A percentile compares a stretch with the other conserved stretches of the same genome.
Evolutionary conservation across 2,113 vertebrate genomes (phyloP).

Genomic region (Tapirus terrestris): DNA sequence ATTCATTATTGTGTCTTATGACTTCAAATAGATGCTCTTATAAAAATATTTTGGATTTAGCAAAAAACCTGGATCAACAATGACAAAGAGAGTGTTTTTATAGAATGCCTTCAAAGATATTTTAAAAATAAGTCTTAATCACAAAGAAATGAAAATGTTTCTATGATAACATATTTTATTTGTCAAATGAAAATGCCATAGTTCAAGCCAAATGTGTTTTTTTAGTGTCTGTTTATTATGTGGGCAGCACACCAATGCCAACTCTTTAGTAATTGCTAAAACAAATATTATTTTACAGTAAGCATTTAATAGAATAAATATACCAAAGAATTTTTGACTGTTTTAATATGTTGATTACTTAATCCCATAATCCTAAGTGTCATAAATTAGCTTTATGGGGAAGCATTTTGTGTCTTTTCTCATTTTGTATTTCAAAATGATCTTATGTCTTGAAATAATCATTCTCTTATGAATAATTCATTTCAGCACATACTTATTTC

Average conservation of each 20-base stretch:
- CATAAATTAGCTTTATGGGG: neutral
- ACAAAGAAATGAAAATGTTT: slow-evolving; percentile 45
- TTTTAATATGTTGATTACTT: slow-evolving; percentile 44
- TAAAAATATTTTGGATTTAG: neutral
- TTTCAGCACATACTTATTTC: neutral
- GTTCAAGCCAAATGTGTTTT: neutral
- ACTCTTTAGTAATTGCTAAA: slow-evolving; percentile 45
- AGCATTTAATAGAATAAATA: slow-evolving; percentile 56
- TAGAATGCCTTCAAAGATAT: neutral
- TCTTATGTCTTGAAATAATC: neutral
- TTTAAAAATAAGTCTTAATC: slow-evolving; percentile 18
- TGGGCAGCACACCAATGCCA: slow-evolving; percentile 32
- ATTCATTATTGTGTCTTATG: neutral
- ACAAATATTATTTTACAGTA: slow-evolving; percentile 63
- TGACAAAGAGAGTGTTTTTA: neutral
- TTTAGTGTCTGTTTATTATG: slow-evolving; percentile 34
- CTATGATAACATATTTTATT: slow-evolving; percentile 45
- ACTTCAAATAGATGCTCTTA: neutral
- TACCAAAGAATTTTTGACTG: neutral
- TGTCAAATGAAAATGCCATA: slow-evolving; percentile 55
- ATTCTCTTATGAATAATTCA: slow-evolving; percentile 20
- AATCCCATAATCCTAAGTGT: slow-evolving; percentile 45
- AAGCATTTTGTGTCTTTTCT: neutral
- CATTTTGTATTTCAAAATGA: slow-evolving; percentile 49
- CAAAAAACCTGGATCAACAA: neutral